A percentile compares a stretch with the other conserved stretches of the same genome.
Evolutionary conservation across 2,797 vertebrate genomes (phyloP).

Genomic region (Epinephelus coioides): DNA sequence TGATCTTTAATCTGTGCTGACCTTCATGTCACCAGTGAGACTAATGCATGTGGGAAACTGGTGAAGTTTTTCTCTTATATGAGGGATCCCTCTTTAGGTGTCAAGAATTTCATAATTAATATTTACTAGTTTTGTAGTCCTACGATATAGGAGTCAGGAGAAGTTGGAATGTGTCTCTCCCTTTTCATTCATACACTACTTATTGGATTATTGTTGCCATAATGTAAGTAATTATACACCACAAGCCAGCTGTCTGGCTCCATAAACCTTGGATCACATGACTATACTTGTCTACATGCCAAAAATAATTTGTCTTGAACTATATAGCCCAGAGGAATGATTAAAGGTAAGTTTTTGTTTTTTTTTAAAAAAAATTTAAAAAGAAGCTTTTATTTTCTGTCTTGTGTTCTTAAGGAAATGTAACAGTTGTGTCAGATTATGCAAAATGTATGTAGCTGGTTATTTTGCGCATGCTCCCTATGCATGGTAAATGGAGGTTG

Average conservation of each 20-base stretch:
- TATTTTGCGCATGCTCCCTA: not conserved
- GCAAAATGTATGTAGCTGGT: slow-evolving; percentile 8
- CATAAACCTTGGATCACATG: not conserved
- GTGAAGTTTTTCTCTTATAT: not conserved
- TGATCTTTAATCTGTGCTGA: not conserved
- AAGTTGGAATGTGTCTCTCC: not conserved
- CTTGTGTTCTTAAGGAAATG: not conserved
- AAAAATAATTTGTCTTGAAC: not conserved
- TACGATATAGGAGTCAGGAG: not conserved
- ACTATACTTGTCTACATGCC: not conserved
- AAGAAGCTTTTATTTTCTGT: not conserved
- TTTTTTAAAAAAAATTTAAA: not conserved
- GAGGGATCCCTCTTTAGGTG: not conserved
- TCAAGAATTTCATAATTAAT: not conserved
- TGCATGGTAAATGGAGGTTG: slow-evolving; percentile 27
- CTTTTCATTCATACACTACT: not conserved
- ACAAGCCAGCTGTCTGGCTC: not conserved
- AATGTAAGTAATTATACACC: not conserved
- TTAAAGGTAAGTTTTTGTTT: not conserved
- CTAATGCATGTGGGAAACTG: not conserved
- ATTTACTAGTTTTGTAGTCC: not conserved
- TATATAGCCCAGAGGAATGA: not conserved
- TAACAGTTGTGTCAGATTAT: not conserved
- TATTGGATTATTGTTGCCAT: not conserved
- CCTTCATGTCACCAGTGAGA: slow-evolving; percentile 9